Evolutionary conservation across 2,888 invertebrate genomes (phyloP).

Genomic region (Sisyra nigra): DNA sequence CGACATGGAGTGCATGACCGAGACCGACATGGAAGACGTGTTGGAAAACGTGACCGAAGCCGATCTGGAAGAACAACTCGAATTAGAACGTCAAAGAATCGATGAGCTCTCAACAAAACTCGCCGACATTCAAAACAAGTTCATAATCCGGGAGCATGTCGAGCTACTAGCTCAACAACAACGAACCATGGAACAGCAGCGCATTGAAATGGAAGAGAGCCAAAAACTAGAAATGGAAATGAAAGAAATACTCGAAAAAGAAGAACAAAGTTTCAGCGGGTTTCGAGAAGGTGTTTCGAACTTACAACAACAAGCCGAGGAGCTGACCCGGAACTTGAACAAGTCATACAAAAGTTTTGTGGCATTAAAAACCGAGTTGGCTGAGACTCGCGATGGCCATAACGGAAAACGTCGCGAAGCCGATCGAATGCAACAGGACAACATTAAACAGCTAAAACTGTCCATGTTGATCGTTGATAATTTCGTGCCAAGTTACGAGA

Average conservation of each 20-base stretch:
- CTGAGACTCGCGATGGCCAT: conserved; percentile 74
- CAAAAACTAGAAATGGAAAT: conserved; percentile 71
- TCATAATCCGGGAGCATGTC: conserved; percentile 88
- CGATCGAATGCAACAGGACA: conserved; percentile 80
- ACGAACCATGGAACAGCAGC: conserved; percentile 67
- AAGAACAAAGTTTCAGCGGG: conserved; percentile 84
- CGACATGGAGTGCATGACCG: conserved; percentile 21
- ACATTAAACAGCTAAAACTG: conserved; percentile 79
- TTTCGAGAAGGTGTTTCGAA: conserved; percentile 82
- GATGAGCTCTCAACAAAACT: conserved; percentile 66
- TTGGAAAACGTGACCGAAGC: conserved; percentile 22
- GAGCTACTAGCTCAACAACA: conserved; percentile 73
- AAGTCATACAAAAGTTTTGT: conserved; percentile 76
- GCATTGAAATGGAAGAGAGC: conserved; percentile 78
- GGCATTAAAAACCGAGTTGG: conserved; percentile 57
- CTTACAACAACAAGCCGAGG: conserved; percentile 91
- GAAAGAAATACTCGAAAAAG: conserved; percentile 81
- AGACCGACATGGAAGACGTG: conserved; percentile 27
- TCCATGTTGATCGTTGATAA: conserved; percentile 78
- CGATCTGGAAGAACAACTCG: conserved; percentile 26
- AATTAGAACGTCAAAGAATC: conserved; percentile 41
- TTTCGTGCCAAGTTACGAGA: conserved; percentile 74
- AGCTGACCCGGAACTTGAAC: conserved; percentile 85
- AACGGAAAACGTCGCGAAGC: conserved; percentile 81
- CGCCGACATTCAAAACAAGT: conserved; percentile 46